Evolutionary conservation across 2,888 invertebrate species (phyloP), one percentile per base, ranked within the genome.

Genomic region (Conistra vaccinii): DNA sequence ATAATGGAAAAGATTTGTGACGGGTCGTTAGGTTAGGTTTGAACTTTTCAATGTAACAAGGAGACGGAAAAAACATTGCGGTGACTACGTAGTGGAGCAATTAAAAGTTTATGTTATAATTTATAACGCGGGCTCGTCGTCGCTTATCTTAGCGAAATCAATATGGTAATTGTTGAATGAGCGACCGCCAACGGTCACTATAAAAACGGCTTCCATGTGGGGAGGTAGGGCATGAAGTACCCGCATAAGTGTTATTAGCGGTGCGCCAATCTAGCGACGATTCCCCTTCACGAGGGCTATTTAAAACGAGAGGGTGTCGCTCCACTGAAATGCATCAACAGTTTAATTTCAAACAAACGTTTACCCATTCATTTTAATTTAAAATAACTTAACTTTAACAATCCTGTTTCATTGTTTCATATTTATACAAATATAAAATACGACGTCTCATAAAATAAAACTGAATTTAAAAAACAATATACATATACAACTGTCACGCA

Each of bases 171-270:
- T 85, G 73, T 88, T 69, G 78, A 90, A 87, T 85, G 89, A 87
- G 85, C 83, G 85, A 80, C 84, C 84, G 85, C 86, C 90, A 93
- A 94, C 94, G 92, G 93, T 90, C 91, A 90, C 81, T 84, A 78
- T 88, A 90, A 90, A 90, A 90, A 88, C 78, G 69, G 76, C 79
- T 73, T 85, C 86, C 80, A 87, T 85, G 88, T 88, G 87, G 91
- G 90, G 91, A 90, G 89, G 85, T 71, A 80, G 76, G 88, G 86
- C 87, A 89, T 87, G 90, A 91, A 92, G 91, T 91, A 91, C 96
- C 95, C 95, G 96, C 96, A 96, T 96, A 87, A 87, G 84, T 90
- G 91, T 92, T 93, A 95, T 93, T 94, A 94, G 94, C 91, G 92
- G 94, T 92, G 90, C 92, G 95, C 95, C 95, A 95, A 95, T 94